phyloP scores from a whole-genome alignment of 2,797 vertebrate genomes.

The Phalanger gymnotis region DNA sequence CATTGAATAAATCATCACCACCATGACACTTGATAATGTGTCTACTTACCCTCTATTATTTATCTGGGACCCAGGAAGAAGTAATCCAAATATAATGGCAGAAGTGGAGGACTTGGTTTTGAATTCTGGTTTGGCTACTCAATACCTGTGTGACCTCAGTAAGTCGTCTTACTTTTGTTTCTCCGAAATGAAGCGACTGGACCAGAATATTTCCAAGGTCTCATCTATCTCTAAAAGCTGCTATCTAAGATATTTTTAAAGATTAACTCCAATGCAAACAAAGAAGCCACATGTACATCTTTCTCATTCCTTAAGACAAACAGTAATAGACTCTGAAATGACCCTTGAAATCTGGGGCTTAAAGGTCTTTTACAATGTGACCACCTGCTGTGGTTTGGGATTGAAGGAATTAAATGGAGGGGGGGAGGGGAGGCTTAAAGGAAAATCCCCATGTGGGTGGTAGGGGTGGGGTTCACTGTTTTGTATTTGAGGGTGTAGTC shows the following conservation, averaged over 20 bases:
- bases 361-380: slow-evolving; percentile 21
- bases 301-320: slow-evolving; percentile 58
- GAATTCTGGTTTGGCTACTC: not conserved
- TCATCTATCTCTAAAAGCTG: not conserved
- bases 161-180: not conserved
- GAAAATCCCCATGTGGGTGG: not conserved
- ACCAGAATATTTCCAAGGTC: not conserved
- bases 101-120: not conserved
- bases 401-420: not conserved
- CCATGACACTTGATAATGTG: not conserved
- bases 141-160: not conserved
- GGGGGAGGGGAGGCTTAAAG: not conserved
- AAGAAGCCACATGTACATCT: not conserved
- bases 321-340: slow-evolving; percentile 3
- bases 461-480: not conserved
- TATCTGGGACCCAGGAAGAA: slow-evolving; percentile 17
- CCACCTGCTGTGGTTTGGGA: not conserved
- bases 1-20: not conserved
- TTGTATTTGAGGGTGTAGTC: not conserved
- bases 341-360: not conserved
- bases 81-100: not conserved
- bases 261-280: slow-evolving; percentile 53
- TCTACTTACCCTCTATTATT: slow-evolving; percentile 24
- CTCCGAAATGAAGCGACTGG: not conserved
- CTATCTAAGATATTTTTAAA: slow-evolving; percentile 43